Evolutionary conservation across 2,888 invertebrate genomes (phyloP), one percentile per base, ranked within the genome.

Genomic region (Drosophila algonquin): DNA sequence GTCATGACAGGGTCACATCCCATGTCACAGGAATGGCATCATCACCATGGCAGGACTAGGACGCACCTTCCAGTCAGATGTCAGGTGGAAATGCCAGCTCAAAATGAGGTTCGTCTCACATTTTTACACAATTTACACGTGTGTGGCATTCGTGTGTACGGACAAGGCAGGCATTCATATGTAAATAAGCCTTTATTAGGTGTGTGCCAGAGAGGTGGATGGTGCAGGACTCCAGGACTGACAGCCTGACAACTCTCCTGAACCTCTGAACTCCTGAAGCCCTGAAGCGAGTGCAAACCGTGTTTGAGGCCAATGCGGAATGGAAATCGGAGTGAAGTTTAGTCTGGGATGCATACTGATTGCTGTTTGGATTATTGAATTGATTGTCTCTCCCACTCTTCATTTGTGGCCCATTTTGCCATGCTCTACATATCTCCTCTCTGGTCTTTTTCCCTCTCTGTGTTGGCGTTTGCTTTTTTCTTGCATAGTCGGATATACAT

Each of bases 101-200:
- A 30, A 46, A 54, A 30, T 8, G n/a, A 63, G 40, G 48, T 71
- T 63, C 56, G 53, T 45, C 30, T 65, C 70, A 53, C 61, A 54
- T 87, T 81, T 87, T 79, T 81, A 77, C 77, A 68, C 71, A 85
- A 76, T 83, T 83, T 87, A 85, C 82, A 75, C 80, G 59, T 63
- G 78, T 69, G 78, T 67, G 48, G 56, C 71, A 75, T 73, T 62
- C 72, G 55, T 63, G 68, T 68, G 68, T 65, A 21, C 61, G 70
- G 69, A 30, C 8, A 30, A 30, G 30, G 69, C 59, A 73, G 75
- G 77, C 73, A 73, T 84, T 84, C 56, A 57, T 57, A 71, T 50
- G 73, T 44, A 62, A 67, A 67, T 67, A 56, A 68, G 68, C 56
- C 50, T 56, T 60, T 53, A 72, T 55, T 72, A 61, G 60, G 60